Conservation (phyloP, 2,888 invertebrate species). For the Drosophila fungiperda region DNA sequence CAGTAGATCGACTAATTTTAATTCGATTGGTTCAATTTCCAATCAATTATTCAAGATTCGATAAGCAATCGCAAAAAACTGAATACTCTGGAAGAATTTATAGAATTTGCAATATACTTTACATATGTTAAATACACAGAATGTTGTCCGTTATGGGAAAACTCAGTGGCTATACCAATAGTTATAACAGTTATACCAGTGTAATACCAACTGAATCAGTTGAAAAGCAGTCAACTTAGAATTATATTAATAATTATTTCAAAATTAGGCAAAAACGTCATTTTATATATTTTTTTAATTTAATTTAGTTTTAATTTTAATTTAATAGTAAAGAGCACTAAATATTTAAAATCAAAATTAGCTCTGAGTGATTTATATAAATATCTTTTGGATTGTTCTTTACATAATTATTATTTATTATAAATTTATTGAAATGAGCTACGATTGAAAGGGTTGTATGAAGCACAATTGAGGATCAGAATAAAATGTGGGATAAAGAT, state of each 20-base stretch:
- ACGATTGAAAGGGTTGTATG: slow-evolving; percentile 37
- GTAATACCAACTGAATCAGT: background rate
- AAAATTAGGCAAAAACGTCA: background rate
- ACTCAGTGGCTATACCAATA: too few species aligned
- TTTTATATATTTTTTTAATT: too few species aligned
- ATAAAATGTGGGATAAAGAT: slow-evolving; percentile 61
- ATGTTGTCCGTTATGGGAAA: background rate
- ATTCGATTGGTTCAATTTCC: too few species aligned
- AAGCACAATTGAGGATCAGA: slow-evolving; percentile 62
- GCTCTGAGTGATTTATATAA: background rate
- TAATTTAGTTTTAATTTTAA: too few species aligned
- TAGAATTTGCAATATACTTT: background rate
- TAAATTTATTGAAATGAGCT: background rate
- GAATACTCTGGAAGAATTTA: too few species aligned
- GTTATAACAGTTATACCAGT: too few species aligned
- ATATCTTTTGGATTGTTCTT: background rate
- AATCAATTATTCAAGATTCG: background rate
- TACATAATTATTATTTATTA: background rate
- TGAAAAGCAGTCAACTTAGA: background rate
- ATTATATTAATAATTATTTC: background rate
- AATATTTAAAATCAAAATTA: too few species aligned
- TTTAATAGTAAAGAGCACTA: too few species aligned
- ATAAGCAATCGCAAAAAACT: background rate
- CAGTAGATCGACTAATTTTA: too few species aligned
- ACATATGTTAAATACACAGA: background rate